Conservation (phyloP, 1,140 invertebrate species). For the Camponotus floridanus region DNA sequence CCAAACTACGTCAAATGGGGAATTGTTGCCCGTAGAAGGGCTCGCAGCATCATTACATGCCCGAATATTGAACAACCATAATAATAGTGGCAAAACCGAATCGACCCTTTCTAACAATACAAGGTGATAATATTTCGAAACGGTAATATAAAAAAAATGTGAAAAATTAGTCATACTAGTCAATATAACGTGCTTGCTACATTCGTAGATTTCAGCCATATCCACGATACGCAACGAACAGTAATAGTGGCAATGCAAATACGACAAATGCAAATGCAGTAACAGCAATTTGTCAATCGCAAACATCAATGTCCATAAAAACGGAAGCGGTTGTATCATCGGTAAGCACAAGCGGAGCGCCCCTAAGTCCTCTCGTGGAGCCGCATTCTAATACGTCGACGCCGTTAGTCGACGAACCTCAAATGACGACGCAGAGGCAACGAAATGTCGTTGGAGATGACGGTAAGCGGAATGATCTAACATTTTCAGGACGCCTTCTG, state of each 20-base stretch:
- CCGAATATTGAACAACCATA: conserved; percentile 89
- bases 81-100: conserved; percentile 78
- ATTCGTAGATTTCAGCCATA: conserved; percentile 83
- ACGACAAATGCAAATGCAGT: conserved; percentile 70
- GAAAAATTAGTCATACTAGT: background rate
- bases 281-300: conserved; percentile 78
- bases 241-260: conserved; percentile 68
- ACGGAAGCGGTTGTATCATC: conserved; percentile 82
- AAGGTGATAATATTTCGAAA: conserved; percentile 72
- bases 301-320: conserved; percentile 79
- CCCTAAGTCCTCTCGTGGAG: conserved; percentile 85
- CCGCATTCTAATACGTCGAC: conserved; percentile 89
- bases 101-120: conserved; percentile 68
- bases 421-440: conserved; percentile 82
- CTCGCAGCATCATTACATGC: conserved; percentile 94
- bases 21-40: conserved; percentile 87
- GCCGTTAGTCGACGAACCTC: conserved; percentile 88
- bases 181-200: background rate
- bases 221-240: conserved; percentile 79
- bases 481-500: conserved; percentile 4
- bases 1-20: conserved; percentile 79
- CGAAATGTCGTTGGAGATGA: conserved; percentile 83
- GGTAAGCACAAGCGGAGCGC: conserved; percentile 84
- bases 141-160: background rate
- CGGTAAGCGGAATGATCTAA: conserved; percentile 77